Conservation (phyloP, 2,797 vertebrate species). For the Jordanella pulchra region DNA sequence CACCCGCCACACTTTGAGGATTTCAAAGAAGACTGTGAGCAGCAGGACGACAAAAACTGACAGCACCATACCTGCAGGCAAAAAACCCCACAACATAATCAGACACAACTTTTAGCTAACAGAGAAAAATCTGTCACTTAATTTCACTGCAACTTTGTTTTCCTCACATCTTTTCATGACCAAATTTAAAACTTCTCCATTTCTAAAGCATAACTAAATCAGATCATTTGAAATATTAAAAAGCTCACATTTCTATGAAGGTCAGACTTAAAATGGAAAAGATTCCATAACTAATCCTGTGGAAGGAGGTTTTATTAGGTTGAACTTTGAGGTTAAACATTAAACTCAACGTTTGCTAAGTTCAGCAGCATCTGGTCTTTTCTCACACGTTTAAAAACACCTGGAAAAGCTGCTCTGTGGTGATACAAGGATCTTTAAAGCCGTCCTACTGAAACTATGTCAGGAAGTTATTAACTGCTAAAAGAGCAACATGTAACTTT, state of each 20-base stretch:
- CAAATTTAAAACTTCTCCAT: too few species aligned
- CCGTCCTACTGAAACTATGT: not conserved
- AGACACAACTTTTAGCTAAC: not conserved
- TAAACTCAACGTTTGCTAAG: not conserved
- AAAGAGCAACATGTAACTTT: not conserved
- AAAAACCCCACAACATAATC: conserved; percentile 4
- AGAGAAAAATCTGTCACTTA: too few species aligned
- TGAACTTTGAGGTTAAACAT: not conserved
- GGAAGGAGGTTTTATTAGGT: not conserved
- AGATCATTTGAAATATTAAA: too few species aligned
- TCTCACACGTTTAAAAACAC: not conserved
- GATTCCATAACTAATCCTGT: not conserved
- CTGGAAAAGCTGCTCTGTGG: not conserved
- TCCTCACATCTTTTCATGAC: not conserved
- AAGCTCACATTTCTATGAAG: too few species aligned
- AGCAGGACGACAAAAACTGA: conserved; percentile 88
- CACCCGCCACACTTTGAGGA: conserved; percentile 87
- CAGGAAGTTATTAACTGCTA: not conserved
- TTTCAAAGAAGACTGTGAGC: conserved; percentile 87
- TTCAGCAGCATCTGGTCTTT: conserved; percentile 1
- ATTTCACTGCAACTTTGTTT: not conserved
- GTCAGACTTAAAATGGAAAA: too few species aligned
- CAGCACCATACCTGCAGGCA: conserved; percentile 84
- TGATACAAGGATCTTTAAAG: not conserved
- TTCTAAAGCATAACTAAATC: too few species aligned